A percentile compares a stretch with the other conserved stretches of the same genome.
Conservation (phyloP, 2,888 invertebrate genomes). For the Lasioglossum zephyrum region DNA sequence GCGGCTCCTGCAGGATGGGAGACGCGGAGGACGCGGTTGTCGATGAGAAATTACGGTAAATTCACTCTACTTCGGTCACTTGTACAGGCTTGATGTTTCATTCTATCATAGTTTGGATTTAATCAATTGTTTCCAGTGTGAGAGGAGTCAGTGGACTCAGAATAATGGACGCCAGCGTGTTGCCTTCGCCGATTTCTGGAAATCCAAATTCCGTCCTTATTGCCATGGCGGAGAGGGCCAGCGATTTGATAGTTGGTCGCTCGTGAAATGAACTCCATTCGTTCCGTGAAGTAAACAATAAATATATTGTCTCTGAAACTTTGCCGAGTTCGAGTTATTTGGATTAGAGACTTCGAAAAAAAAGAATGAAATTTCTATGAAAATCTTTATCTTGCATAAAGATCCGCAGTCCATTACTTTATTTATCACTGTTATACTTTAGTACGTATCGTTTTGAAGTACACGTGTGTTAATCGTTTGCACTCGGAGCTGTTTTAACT, state of each 20-base stretch:
- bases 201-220: constrained; percentile 90
- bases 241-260: constrained; percentile 85
- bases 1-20: constrained; percentile 92
- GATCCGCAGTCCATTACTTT: too few species aligned
- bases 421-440: too few species aligned
- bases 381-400: too few species aligned
- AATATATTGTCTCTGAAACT: constrained; percentile 2
- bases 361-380: too few species aligned
- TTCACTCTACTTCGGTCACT: not conserved
- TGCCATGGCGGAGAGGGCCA: constrained; percentile 88
- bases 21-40: constrained; percentile 86
- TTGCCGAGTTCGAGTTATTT: not conserved
- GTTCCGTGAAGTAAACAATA: not conserved
- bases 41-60: constrained; percentile 88
- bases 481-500: too few species aligned
- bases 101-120: too few species aligned
- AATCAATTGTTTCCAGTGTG: constrained; percentile 85
- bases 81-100: not conserved
- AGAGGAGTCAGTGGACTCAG: constrained; percentile 88
- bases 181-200: constrained; percentile 91
- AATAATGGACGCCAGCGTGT: constrained; percentile 92
- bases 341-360: too few species aligned
- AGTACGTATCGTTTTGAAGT: too few species aligned
- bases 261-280: not conserved
- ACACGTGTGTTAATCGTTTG: too few species aligned